phyloP scores from a whole-genome alignment of 2,888 invertebrate genomes.

The Chrysolina haemoptera region DNA sequence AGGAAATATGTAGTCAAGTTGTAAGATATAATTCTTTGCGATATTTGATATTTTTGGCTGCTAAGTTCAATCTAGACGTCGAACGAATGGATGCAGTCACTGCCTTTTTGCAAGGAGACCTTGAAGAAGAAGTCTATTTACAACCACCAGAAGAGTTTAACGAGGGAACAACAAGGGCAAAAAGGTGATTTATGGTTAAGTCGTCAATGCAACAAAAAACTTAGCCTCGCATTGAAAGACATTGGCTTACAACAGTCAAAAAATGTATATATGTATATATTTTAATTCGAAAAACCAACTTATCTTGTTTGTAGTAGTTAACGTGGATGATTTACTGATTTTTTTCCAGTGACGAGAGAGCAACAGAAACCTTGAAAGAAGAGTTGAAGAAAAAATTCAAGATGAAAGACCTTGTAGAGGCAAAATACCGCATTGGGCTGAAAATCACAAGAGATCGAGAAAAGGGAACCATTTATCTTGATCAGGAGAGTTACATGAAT shows the following conservation, averaged over 20 bases:
- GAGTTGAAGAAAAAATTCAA: no score
- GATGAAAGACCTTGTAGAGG: no score
- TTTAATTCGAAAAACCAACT: no score
- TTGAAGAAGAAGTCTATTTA: not conserved
- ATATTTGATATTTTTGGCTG: not conserved
- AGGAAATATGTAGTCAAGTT: not conserved
- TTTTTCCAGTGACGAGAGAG: not conserved
- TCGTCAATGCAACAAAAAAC: slow-evolving; percentile 2
- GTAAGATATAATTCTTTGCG: not conserved
- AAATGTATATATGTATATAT: slow-evolving; percentile 10
- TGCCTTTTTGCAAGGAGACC: not conserved
- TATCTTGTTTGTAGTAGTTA: not conserved
- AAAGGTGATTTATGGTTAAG: slow-evolving; percentile 9
- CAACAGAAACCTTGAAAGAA: no score
- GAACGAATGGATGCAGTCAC: not conserved
- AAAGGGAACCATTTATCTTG: slow-evolving; percentile 21
- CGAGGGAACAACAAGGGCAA: not conserved
- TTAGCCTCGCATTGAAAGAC: not conserved
- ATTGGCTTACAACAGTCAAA: not conserved
- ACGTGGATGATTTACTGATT: not conserved
- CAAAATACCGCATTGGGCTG: no score
- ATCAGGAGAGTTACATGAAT: slow-evolving; percentile 16
- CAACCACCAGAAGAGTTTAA: not conserved
- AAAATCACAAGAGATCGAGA: slow-evolving; percentile 17
- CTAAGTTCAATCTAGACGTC: not conserved